Percentiles rank a stretch among this genome's conserved stretches.
Conservation (phyloP, 2,888 invertebrate genomes). For the Leuctra nigra region DNA sequence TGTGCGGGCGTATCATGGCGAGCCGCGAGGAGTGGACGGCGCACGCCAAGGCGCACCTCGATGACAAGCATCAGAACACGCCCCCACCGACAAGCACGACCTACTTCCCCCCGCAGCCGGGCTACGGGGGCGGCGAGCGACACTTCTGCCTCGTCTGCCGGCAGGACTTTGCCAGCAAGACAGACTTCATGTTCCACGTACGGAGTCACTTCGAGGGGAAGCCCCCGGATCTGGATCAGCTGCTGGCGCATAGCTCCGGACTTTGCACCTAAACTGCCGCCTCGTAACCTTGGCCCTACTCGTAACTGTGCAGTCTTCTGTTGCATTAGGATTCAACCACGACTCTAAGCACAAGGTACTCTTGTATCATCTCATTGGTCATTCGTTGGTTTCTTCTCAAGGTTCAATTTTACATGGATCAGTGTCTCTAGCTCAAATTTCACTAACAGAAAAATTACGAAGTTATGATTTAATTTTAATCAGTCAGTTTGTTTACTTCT, state of each 20-base stretch:
- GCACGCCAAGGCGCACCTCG: conserved; percentile 64
- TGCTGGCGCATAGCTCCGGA: conserved; percentile 47
- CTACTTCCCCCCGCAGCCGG: conserved; percentile 35
- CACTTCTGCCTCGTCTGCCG: conserved; percentile 58
- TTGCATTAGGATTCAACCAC: too few species aligned
- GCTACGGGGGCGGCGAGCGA: conserved; percentile 38
- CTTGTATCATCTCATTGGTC: too few species aligned
- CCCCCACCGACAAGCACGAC: conserved; percentile 38
- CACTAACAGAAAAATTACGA: too few species aligned
- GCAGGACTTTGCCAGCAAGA: conserved; percentile 57
- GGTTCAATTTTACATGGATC: too few species aligned
- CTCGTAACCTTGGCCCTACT: not conserved
- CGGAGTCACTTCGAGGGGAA: conserved; percentile 53
- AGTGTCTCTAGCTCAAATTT: too few species aligned
- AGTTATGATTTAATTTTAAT: too few species aligned
- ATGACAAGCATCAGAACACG: conserved; percentile 40
- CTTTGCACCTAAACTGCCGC: conserved; percentile 48
- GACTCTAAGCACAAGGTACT: too few species aligned
- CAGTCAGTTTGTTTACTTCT: too few species aligned
- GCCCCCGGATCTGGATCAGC: conserved; percentile 27
- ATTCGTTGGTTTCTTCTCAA: too few species aligned
- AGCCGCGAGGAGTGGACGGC: conserved; percentile 71
- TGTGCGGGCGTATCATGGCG: conserved; percentile 64
- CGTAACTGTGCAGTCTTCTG: too few species aligned
- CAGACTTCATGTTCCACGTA: conserved; percentile 63